Evolutionary conservation across 2,888 invertebrate genomes (phyloP).

Genomic region (Itoplectis maculator): DNA sequence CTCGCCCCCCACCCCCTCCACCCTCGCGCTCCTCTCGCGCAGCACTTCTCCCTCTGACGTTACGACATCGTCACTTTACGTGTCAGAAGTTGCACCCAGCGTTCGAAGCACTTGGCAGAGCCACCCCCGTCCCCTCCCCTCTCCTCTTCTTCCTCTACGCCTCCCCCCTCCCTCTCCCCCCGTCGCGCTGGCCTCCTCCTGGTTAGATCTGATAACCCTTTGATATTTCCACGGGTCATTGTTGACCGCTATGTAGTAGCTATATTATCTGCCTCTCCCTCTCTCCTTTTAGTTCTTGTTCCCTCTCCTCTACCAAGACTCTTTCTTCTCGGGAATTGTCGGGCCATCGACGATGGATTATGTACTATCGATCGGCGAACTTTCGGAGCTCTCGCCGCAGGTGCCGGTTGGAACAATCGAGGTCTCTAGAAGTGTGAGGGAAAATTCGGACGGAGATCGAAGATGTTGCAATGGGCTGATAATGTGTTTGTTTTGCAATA

Average conservation of each 20-base stretch:
- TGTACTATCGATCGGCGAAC: slow-evolving; percentile 8
- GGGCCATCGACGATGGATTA: neutral
- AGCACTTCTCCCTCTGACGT: slow-evolving; percentile 77
- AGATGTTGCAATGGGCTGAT: neutral
- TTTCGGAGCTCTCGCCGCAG: neutral
- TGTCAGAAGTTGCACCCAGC: slow-evolving; percentile 81
- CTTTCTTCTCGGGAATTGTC: neutral
- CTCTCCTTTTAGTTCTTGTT: neutral
- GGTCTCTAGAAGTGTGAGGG: neutral
- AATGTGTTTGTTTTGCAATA: neutral
- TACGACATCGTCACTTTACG: slow-evolving; percentile 83
- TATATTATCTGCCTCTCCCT: slow-evolving; percentile 3
- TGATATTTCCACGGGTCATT: slow-evolving; percentile 79
- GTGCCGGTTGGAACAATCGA: neutral
- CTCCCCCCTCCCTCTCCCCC: neutral
- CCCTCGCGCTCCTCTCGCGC: slow-evolving; percentile 63
- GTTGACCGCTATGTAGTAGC: slow-evolving; percentile 64
- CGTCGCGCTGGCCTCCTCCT: slow-evolving; percentile 56
- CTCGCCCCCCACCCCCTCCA: slow-evolving; percentile 54
- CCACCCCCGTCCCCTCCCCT: slow-evolving; percentile 46
- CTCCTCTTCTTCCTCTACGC: slow-evolving; percentile 25
- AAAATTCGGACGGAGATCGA: neutral
- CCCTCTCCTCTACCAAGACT: neutral
- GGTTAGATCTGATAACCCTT: slow-evolving; percentile 83
- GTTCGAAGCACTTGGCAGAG: slow-evolving; percentile 58